Base-by-base conservation (phyloP, 2,888 invertebrate species). In the Cenopis cana region DNA sequence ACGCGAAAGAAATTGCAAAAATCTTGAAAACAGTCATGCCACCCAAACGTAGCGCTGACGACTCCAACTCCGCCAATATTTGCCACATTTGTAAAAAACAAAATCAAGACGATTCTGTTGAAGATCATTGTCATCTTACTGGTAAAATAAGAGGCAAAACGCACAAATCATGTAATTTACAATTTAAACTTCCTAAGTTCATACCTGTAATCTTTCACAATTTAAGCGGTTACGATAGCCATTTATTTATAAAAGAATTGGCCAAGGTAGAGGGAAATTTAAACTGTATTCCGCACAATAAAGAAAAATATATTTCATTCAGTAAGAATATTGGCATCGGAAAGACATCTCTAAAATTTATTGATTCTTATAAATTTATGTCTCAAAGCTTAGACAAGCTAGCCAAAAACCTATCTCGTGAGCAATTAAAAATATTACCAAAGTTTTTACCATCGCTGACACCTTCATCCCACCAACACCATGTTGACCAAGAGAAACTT, bases 201-300 rank as follows among this genome's bases (percentile, higher is more conserved):
- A 81, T 70, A 41, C 59, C 59, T 2, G 24, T 59, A 0, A 59
- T 59, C 2, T 59, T 59, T 36, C 57, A 57, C 2, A 79, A 79
- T 62, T 65, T 83, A 6, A 74, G 71, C 54, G 74, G 79, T 33
- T 82, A 82, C 65, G 80, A 81, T 75, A 72, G 77, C 5, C 81
- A 84, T 75, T 78, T 81, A 14, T 78, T 83, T 46, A 76, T 83
- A 4, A 75, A 74, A 46, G 78, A 77, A 52, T 74, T 82, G 10
- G 78, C 76, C 41, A 75, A 75, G 64, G 59, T 65, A 69, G 74
- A 78, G 8, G 70, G 78, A n/a, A 67, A 73, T 24, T 67, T 79
- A 18, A 54, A 74, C 18, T 68, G 78, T 10, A 79, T 83, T 14
- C 52, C 64, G 12, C 12, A 36, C 10, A 52, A 52, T 11, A 54